Evolutionary conservation across 2,113 vertebrate species (phyloP).

Genomic region (Notothenia rossii): DNA sequence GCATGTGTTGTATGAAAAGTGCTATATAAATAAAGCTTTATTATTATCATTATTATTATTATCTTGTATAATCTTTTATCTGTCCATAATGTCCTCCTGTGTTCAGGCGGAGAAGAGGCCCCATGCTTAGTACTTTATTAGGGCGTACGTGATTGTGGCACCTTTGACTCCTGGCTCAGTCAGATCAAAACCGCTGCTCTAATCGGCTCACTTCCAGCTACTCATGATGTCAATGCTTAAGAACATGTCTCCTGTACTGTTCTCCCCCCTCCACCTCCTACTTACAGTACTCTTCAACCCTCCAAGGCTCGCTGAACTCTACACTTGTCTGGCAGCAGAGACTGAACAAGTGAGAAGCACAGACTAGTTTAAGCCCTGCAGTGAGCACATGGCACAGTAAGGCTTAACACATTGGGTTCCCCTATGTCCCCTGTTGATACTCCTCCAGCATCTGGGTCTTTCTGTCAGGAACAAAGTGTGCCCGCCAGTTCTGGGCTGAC

Average conservation of each 20-base stretch:
- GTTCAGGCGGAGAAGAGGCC: conserved; percentile 17
- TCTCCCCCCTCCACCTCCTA: background rate
- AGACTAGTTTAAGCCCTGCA: conserved; percentile 34
- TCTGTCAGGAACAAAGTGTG: conserved; percentile 53
- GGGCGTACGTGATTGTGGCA: conserved; percentile 39
- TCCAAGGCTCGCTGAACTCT: conserved; percentile 7
- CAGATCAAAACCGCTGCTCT: conserved; percentile 38
- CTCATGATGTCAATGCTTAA: conserved; percentile 36
- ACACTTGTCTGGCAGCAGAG: conserved; percentile 11
- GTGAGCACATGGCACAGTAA: conserved; percentile 42
- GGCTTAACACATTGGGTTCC: conserved; percentile 26
- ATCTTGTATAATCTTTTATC: conserved; percentile 1
- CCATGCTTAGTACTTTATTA: conserved; percentile 12
- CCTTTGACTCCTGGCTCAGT: conserved; percentile 55
- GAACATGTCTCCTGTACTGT: conserved; percentile 21
- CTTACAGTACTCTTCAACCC: background rate
- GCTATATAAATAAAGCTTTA: too few relatives aligned
- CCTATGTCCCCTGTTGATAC: conserved; percentile 20
- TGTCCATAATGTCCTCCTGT: background rate
- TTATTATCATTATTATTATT: background rate
- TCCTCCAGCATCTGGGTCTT: conserved; percentile 39
- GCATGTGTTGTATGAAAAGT: too few relatives aligned
- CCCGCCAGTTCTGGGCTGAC: conserved; percentile 43
- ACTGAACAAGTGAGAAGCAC: conserved; percentile 17
- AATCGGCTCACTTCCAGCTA: conserved; percentile 56